phyloP scores from a whole-genome alignment of 2,113 vertebrate species.

The Siniperca knerii region DNA sequence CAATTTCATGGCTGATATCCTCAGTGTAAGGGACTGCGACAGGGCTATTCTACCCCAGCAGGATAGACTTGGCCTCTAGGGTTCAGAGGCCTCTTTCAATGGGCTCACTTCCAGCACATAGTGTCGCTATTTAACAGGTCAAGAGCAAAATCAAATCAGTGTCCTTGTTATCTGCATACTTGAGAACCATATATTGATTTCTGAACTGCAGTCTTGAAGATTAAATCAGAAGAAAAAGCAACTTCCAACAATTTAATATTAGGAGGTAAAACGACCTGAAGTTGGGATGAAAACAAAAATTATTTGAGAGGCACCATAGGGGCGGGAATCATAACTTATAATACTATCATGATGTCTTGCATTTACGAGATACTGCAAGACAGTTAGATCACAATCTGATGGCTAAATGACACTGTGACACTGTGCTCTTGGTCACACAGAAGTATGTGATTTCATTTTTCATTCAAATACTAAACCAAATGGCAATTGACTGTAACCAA shows the following conservation, averaged over 20 bases:
- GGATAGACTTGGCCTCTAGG: conserved; percentile 48
- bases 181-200: conserved; percentile 1
- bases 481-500: background rate
- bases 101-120: conserved; percentile 46
- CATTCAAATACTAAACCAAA: too few species aligned
- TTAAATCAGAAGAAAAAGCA: background rate
- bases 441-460: too few species aligned
- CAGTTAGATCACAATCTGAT: background rate
- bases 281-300: background rate
- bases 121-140: conserved; percentile 69
- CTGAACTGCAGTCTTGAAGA: background rate
- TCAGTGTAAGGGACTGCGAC: conserved; percentile 63
- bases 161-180: conserved; percentile 40
- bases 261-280: background rate
- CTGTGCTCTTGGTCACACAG: too few species aligned
- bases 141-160: conserved; percentile 62
- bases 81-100: conserved; percentile 51
- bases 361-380: background rate
- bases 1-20: conserved; percentile 83
- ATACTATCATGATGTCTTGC: background rate
- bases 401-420: background rate
- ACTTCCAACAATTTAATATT: background rate
- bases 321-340: background rate
- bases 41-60: conserved; percentile 71
- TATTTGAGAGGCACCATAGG: background rate